Base-by-base conservation (phyloP, 2,888 invertebrate genomes). In the Diarsia mendica region DNA sequence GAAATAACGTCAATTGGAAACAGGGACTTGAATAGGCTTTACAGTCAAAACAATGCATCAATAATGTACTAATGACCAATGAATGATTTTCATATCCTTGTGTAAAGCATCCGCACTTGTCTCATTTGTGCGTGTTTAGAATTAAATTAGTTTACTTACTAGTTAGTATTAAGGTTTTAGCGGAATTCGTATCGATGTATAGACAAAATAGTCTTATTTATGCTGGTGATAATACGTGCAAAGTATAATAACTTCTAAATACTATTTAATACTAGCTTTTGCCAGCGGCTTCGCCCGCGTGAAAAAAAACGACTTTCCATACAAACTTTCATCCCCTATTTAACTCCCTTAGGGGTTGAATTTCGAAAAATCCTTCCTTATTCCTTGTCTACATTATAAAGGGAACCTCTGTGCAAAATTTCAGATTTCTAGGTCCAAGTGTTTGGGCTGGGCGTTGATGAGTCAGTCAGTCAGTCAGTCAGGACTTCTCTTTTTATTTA, bases 41-140 rank as follows among this genome's bases (percentile, higher is more conserved):
- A 8, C 86, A 87, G 85, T 87, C 85, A 89, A 91, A 91, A 94
- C 94, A 94, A 94, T 94, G 85, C 89, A 84, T 87, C 90, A 90
- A 91, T 93, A 89, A 90, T 84, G 73, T 79, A 85, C 76, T 87
- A 85, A 85, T 84, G 70, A 82, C 33, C 81, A 71, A 83, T 79
- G 80, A 86, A 82, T 80, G 77, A 82, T 87, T 84, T 75, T 86
- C 82, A 85, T 85, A 89, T 90, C 90, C 90, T 88, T 80, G 85
- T 65, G 68, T 44, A 13, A 46, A 66, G 77, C 84, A 85, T 89
- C 89, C 89, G 80, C 75, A 71, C 58, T 69, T 60, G 76, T 72
- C 60, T 68, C 68, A n/a, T 70, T 78, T 23, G 77, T 33, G 72
- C 82, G 83, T 84, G 86, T 9, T 66, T 55, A 53, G 82, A 80